Evolutionary conservation across 2,888 invertebrate genomes (phyloP), one percentile per base, ranked within the genome.

Genomic region (Orchesellides sinensis): DNA sequence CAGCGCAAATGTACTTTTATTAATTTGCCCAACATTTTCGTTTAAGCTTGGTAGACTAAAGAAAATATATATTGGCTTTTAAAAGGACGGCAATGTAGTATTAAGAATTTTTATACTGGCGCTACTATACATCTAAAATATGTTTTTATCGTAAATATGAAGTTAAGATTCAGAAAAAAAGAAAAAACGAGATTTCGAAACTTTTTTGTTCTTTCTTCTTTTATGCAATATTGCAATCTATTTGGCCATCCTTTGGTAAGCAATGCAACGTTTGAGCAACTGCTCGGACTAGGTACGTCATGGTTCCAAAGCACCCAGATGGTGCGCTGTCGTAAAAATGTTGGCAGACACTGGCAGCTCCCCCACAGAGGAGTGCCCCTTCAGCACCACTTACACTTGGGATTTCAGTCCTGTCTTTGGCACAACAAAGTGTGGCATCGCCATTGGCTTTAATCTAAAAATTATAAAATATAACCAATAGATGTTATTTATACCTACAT

Each of bases 301-400:
- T 98, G 63, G 98, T 98, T 84, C 99, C 99, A 91, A 93, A 98
- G 89, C 96, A 95, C 83, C 99, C 99, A 90, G 98, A 98, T 1
- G 99, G 99, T 23, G 99, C 99, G 90, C 96, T 96, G 91, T 99
- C 99, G 90, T 98, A 99, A 90, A 99, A 95, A 90, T 98, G 97
- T 90, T 97, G 96, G 90, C 99, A 99, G 85, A 99, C 96, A 88
- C 96, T 96, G 0, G 97, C 97, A 29, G 98, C 97, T 70, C 98
- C 98, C 72, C 96, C 96, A 90, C 98, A 98, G 10, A 85, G 45
- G 10, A 85, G 40, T 77, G 68, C 79, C 12, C 29, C 77, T 21
- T 45, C 63, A 12, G 27, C 52, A n/a, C 69, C 65, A 59, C 77
- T 29, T 14, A 45, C 19, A 65, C 70, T 45, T 23, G 6, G 12